Evolutionary conservation across 1,140 invertebrate species (phyloP), one percentile per base, ranked within the genome.

Genomic region (Anoplolepis gracilipes): DNA sequence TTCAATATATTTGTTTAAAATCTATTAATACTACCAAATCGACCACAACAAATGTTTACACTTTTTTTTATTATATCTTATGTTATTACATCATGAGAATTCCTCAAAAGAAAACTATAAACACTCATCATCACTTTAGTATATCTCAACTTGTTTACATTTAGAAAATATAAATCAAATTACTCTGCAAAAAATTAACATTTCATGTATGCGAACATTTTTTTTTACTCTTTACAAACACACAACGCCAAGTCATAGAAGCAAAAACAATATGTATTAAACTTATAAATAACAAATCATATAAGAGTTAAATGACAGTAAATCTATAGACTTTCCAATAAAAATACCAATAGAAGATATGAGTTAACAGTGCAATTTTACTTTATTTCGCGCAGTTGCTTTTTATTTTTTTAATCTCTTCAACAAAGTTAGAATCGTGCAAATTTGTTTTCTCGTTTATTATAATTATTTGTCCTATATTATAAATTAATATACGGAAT

Each of bases 241-340:
- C 19, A 76, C 89, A 89, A 76, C 53, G n/a, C 57, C 69, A 87
- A 89, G 30, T 82, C 81, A 65, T 82, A 76, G 76, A 76, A 90
- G 39, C 62, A 87, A 49, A 89, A 75, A 90, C 55, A 33, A 84
- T 90, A 90, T 11, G 85, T 84, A 70, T 62, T 77, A 55, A 82
- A 88, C 73, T 89, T 87, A 90, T 84, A 84, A 86, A 59, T 92
- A 90, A 90, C 65, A 85, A 64, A 91, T 92, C 87, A 92, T 87
- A 90, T 82, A 78, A 85, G 77, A 85, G 67, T 85, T 85, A 65
- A 87, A 42, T 42, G 39, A 10, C 39, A 36, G 36, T 36, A 36
- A 36, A 7, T 42, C 39, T 42, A 42, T 10, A 42, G 11, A 42
- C 1, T 42, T 1, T 42, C 39, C 10, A 42, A 42, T 10, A 42